Evolutionary conservation across 2,888 invertebrate genomes (phyloP).

Genomic region (Amiota mariae): DNA sequence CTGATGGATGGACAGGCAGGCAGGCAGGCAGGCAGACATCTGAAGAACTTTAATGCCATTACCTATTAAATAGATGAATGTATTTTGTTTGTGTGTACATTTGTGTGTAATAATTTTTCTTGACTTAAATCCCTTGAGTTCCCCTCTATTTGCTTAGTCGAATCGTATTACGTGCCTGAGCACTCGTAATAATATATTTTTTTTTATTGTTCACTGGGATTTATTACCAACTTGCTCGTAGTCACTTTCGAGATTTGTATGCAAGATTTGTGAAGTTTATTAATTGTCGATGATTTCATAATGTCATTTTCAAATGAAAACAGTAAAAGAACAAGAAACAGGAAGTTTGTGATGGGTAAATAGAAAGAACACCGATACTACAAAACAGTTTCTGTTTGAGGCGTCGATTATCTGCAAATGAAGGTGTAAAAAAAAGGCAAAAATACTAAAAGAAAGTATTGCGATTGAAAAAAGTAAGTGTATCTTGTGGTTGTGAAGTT

Average conservation of each 20-base stretch:
- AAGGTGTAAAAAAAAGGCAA: not conserved
- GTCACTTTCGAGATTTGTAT: constrained; percentile 30
- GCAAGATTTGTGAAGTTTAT: constrained; percentile 59
- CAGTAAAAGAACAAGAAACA: no score
- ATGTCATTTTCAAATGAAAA: not conserved
- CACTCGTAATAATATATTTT: constrained; percentile 69
- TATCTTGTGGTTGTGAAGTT: not conserved
- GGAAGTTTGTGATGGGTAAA: no score
- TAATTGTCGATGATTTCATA: constrained; percentile 52
- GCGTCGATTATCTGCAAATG: no score
- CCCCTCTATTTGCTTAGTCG: no score
- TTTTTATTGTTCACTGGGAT: constrained; percentile 65
- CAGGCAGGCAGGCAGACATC: not conserved
- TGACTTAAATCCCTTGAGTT: constrained; percentile 3
- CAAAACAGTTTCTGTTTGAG: no score
- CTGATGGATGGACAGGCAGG: not conserved
- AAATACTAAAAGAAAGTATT: constrained; percentile 23
- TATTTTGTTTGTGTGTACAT: not conserved
- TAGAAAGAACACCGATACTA: no score
- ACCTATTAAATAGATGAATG: not conserved
- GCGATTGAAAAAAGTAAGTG: not conserved
- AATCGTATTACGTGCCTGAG: constrained; percentile 60
- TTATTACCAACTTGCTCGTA: constrained; percentile 47
- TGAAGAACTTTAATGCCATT: not conserved
- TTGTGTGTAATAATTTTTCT: constrained; percentile 26